phyloP scores from a whole-genome alignment of 2,888 invertebrate genomes.

The Prosapia bicincta region DNA sequence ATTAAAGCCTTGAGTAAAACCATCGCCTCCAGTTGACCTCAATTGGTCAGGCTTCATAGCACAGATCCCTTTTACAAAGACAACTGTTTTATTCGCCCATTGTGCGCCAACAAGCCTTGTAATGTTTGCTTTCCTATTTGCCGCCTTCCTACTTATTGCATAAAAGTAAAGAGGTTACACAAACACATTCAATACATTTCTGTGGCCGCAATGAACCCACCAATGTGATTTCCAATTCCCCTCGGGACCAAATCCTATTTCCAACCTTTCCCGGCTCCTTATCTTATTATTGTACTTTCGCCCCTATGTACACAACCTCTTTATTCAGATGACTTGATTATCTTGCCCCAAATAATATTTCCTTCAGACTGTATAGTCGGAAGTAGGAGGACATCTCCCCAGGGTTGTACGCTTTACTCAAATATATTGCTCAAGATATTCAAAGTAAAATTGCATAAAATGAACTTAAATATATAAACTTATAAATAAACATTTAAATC shows the following conservation, averaged over 20 bases:
- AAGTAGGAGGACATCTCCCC: neutral
- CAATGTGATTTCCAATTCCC: constrained; percentile 24
- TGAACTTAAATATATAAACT: no score
- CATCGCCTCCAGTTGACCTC: no score
- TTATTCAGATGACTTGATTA: neutral
- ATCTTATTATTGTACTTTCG: constrained; percentile 20
- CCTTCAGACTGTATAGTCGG: neutral
- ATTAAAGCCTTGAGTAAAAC: no score
- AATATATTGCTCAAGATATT: neutral
- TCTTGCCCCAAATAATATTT: neutral
- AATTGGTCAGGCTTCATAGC: no score
- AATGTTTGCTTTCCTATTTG: neutral
- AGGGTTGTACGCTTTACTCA: neutral
- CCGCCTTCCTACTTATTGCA: neutral
- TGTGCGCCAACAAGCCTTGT: neutral
- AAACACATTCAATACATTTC: neutral
- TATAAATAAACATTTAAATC: no score
- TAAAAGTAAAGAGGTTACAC: constrained; percentile 2
- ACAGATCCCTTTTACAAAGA: neutral
- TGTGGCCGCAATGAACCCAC: neutral
- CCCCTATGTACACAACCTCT: neutral
- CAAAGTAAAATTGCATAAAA: no score
- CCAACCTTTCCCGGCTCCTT: constrained; percentile 14
- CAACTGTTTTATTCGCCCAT: neutral
- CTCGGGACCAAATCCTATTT: constrained; percentile 6